phyloP scores from a whole-genome alignment of 2,113 vertebrate species.

The Gnathonemus echidnorhynchus region DNA sequence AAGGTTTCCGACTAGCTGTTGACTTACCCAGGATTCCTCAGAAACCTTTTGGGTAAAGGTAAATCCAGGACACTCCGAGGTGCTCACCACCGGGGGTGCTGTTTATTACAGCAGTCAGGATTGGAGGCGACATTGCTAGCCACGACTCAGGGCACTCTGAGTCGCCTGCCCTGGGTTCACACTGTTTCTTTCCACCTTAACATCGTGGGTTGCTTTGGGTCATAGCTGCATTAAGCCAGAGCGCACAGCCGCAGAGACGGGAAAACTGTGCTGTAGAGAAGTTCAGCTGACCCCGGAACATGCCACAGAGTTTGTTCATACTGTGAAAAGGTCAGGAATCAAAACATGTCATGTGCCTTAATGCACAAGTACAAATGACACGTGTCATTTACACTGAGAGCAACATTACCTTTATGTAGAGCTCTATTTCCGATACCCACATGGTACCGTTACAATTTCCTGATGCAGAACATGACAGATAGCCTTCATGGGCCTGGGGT shows the following conservation, averaged over 20 bases:
- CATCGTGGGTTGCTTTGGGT: background rate
- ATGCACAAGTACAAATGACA: background rate
- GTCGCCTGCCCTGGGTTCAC: background rate
- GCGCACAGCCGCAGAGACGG: background rate
- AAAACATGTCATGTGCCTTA: background rate
- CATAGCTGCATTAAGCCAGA: background rate
- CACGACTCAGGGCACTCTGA: background rate
- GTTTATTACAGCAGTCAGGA: background rate
- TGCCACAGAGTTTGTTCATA: background rate
- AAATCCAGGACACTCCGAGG: background rate
- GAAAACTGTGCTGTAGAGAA: background rate
- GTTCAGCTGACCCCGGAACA: background rate
- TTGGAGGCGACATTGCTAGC: background rate
- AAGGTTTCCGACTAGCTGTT: background rate
- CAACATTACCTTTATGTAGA: background rate
- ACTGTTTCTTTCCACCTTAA: background rate
- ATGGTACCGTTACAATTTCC: background rate
- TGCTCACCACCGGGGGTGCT: background rate
- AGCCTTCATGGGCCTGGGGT: background rate
- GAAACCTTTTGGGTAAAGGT: background rate
- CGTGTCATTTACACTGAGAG: background rate
- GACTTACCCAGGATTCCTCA: background rate
- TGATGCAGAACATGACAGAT: background rate
- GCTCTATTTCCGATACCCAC: background rate
- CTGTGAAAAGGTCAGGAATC: background rate